These are phyloP conservation scores for Corythornis madagascariensis DNA, from an alignment of 2,113 vertebrate genomes.

Conservation along the genomic window DNA sequence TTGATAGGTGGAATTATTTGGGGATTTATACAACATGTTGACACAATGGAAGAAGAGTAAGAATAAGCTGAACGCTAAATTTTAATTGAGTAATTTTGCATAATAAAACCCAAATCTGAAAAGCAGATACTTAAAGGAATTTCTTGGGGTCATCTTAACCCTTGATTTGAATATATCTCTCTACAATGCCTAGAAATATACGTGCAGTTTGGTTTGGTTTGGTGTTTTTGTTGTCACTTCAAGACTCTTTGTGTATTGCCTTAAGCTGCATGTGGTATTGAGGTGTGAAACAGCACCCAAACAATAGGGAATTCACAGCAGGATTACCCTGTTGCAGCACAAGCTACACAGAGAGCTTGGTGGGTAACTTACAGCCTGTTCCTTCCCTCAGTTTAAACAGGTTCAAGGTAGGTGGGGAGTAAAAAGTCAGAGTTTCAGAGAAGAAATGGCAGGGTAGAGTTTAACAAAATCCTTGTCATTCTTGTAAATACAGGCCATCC, in stretches of 20 bases:
- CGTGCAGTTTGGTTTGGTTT: too few species aligned
- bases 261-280: neutral
- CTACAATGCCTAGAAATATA: neutral
- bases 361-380: neutral
- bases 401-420: neutral
- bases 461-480: neutral
- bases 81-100: neutral
- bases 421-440: neutral
- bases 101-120: neutral
- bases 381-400: neutral
- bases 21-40: neutral
- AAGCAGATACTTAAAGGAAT: neutral
- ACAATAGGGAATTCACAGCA: neutral
- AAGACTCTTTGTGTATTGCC: neutral
- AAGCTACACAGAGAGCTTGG: neutral
- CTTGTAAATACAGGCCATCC: neutral
- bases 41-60: neutral
- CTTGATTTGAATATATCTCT: neutral
- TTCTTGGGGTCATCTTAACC: neutral
- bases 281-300: neutral
- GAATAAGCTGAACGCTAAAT: neutral
- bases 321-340: neutral
- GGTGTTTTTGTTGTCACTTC: neutral
- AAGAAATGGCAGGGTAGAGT: neutral
- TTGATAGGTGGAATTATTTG: neutral